Conservation (phyloP, 2,888 invertebrate genomes). For the Netelia virgata region DNA sequence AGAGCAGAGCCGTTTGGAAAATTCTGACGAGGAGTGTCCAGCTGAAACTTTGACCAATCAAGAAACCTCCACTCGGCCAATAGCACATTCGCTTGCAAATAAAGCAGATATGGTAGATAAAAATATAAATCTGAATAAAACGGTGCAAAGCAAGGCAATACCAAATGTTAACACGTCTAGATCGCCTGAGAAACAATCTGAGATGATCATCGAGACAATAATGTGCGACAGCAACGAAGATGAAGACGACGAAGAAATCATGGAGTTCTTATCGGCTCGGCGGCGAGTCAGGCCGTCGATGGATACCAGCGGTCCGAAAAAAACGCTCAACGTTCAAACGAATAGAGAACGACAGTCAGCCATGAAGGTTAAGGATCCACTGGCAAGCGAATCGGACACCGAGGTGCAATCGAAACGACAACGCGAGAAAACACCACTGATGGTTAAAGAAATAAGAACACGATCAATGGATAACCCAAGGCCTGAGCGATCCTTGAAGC, state of each 20-base stretch:
- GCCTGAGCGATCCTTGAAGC: background rate
- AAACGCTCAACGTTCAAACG: background rate
- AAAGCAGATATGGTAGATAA: background rate
- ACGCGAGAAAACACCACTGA: background rate
- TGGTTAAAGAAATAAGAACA: background rate
- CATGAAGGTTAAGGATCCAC: background rate
- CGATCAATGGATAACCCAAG: conserved; percentile 9
- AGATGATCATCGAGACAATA: background rate
- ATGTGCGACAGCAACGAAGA: conserved; percentile 35
- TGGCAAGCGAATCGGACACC: background rate
- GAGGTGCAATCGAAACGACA: background rate
- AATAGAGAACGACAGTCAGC: background rate
- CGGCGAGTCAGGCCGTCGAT: conserved; percentile 15
- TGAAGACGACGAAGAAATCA: conserved; percentile 60
- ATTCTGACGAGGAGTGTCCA: background rate
- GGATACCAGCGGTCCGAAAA: background rate
- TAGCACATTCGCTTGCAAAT: background rate
- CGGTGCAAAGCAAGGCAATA: background rate
- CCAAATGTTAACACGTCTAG: background rate
- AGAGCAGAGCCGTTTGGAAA: background rate
- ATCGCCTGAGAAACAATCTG: background rate
- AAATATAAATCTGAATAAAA: background rate
- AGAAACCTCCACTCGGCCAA: background rate
- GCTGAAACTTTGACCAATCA: background rate
- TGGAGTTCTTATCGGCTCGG: conserved; percentile 25